phyloP scores from a whole-genome alignment of 2,797 vertebrate species.

The Megalops cyprinoides region DNA sequence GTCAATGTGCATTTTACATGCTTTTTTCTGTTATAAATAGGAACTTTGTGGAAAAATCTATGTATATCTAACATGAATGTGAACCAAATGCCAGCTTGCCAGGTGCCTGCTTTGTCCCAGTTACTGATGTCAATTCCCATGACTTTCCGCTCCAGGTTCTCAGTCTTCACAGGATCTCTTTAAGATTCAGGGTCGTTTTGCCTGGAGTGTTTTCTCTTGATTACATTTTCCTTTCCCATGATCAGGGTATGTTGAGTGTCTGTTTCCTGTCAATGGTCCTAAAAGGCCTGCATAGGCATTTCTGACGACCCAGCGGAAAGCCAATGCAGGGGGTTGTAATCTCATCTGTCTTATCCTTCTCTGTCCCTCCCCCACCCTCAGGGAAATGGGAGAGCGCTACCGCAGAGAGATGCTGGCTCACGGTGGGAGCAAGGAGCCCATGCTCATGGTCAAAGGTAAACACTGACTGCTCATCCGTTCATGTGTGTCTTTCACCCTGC shows the following conservation, averaged over 20 bases:
- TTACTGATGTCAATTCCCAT: background rate
- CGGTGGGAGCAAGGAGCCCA: constrained; percentile 91
- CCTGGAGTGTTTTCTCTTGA: background rate
- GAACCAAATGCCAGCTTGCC: background rate
- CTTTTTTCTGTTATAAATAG: background rate
- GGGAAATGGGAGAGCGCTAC: constrained; percentile 94
- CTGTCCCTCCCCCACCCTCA: constrained; percentile 56
- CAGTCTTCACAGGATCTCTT: background rate
- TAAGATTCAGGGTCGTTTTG: background rate
- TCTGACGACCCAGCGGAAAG: background rate
- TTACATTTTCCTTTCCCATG: no score
- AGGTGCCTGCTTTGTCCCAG: background rate
- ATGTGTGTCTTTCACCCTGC: background rate
- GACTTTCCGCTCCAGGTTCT: background rate
- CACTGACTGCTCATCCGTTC: background rate
- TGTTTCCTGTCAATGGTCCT: background rate
- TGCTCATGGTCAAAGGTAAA: constrained; percentile 95
- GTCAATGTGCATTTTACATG: no score
- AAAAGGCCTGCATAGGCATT: background rate
- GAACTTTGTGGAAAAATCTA: background rate
- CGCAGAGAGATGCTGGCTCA: constrained; percentile 93
- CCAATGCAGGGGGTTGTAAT: constrained; percentile 62
- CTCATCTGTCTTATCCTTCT: constrained; percentile 38
- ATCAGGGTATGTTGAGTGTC: background rate
- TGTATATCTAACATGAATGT: background rate